These are phyloP conservation scores for Panzeria rudis DNA, from an alignment of 2,888 invertebrate species.

Conservation along the genomic window DNA sequence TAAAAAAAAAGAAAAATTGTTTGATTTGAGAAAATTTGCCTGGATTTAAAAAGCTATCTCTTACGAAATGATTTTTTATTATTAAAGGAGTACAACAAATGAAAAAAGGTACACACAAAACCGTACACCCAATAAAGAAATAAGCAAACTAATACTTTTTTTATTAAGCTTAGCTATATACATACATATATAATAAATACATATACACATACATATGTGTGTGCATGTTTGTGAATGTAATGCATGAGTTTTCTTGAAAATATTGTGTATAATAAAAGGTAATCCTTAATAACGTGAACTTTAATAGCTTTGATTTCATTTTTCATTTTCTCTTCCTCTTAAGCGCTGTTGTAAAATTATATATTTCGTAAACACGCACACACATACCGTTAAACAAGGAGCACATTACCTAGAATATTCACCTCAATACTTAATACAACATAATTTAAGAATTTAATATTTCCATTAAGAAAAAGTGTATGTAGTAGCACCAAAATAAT, in stretches of 20 bases:
- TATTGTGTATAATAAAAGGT: slow-evolving; percentile 54
- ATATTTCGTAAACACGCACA: background rate
- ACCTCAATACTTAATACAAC: slow-evolving; percentile 25
- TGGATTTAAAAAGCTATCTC: slow-evolving; percentile 34
- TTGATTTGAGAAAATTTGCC: slow-evolving; percentile 37
- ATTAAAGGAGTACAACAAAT: background rate
- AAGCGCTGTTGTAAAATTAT: background rate
- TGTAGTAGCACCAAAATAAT: slow-evolving; percentile 35
- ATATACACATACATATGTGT: background rate
- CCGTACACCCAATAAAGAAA: background rate
- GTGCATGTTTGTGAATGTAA: background rate
- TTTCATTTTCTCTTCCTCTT: slow-evolving; percentile 26
- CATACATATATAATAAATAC: background rate
- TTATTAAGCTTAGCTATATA: background rate
- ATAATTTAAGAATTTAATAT: slow-evolving; percentile 32
- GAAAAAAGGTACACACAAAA: background rate
- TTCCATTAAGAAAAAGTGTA: background rate
- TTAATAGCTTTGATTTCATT: slow-evolving; percentile 62
- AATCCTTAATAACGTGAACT: slow-evolving; percentile 56
- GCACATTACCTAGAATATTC: background rate
- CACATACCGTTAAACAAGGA: background rate
- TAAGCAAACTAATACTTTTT: background rate
- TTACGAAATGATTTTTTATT: slow-evolving; percentile 43
- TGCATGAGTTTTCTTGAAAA: background rate
- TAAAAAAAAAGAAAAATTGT: slow-evolving; percentile 11